phyloP scores from a whole-genome alignment of 2,888 invertebrate genomes.

The Cerastis rubricosa region DNA sequence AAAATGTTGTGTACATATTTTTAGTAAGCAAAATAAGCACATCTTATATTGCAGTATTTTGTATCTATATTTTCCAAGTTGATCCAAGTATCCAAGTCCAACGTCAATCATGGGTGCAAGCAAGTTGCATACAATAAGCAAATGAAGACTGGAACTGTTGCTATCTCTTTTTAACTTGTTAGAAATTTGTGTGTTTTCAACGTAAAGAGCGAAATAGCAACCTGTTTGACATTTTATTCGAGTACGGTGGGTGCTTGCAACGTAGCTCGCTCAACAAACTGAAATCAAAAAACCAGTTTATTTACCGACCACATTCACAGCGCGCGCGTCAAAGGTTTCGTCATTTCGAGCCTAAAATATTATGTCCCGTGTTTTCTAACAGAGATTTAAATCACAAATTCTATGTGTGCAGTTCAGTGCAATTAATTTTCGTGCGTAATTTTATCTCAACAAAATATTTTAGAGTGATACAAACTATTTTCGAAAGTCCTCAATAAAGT shows the following conservation, averaged over 20 bases:
- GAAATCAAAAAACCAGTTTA: conserved; percentile 88
- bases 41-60: background rate
- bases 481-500: conserved; percentile 43
- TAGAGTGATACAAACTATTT: conserved; percentile 36
- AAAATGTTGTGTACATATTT: background rate
- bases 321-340: conserved; percentile 71
- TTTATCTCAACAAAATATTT: conserved; percentile 11
- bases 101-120: conserved; percentile 23
- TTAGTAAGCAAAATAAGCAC: too few species aligned
- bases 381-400: conserved; percentile 65
- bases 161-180: conserved; percentile 44
- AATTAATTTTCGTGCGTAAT: conserved; percentile 40
- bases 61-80: background rate
- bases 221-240: conserved; percentile 7
- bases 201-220: conserved; percentile 39
- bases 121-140: conserved; percentile 28
- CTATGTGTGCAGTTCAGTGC: conserved; percentile 55
- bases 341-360: conserved; percentile 64
- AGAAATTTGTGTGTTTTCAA: too few species aligned
- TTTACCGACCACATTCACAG: conserved; percentile 82
- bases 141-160: conserved; percentile 6
- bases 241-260: conserved; percentile 49
- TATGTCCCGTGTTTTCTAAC: conserved; percentile 73
- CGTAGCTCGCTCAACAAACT: conserved; percentile 58
- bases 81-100: conserved; percentile 9